These are phyloP conservation scores for Sciurus niger DNA, from an alignment of 2,113 vertebrate genomes.

Conservation along the genomic window DNA sequence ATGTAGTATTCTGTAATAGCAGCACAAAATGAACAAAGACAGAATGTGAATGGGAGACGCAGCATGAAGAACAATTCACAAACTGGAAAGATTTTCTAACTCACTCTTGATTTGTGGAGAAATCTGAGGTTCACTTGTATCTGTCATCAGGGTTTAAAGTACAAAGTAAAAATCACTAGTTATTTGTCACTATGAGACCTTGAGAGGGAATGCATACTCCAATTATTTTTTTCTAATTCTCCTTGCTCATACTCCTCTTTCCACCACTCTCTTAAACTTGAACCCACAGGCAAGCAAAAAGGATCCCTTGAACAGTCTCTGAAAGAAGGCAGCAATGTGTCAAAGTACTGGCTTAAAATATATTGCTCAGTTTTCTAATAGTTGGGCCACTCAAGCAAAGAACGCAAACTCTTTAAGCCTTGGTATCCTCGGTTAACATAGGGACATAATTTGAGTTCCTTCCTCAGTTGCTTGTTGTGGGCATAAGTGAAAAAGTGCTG, in stretches of 20 bases:
- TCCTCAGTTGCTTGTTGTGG: neutral
- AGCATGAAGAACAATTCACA: neutral
- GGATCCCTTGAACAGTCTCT: neutral
- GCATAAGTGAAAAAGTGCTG: neutral
- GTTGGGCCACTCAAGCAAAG: neutral
- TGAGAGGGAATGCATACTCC: neutral
- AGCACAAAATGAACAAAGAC: neutral
- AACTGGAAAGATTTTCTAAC: neutral
- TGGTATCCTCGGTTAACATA: neutral
- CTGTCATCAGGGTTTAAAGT: neutral
- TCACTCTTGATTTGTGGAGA: neutral
- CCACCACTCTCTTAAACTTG: neutral
- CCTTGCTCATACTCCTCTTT: neutral
- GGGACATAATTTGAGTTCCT: neutral
- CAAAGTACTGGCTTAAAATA: neutral
- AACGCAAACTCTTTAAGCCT: neutral
- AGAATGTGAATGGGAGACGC: neutral
- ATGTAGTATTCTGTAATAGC: neutral
- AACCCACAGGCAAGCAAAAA: neutral
- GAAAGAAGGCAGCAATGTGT: neutral
- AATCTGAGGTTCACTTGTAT: neutral
- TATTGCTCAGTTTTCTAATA: conserved; percentile 1
- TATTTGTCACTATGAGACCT: neutral
- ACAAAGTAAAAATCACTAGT: neutral
- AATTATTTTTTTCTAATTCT: neutral